Evolutionary conservation across 2,113 vertebrate genomes (phyloP).

Genomic region (Todiramphus saurophagus): DNA sequence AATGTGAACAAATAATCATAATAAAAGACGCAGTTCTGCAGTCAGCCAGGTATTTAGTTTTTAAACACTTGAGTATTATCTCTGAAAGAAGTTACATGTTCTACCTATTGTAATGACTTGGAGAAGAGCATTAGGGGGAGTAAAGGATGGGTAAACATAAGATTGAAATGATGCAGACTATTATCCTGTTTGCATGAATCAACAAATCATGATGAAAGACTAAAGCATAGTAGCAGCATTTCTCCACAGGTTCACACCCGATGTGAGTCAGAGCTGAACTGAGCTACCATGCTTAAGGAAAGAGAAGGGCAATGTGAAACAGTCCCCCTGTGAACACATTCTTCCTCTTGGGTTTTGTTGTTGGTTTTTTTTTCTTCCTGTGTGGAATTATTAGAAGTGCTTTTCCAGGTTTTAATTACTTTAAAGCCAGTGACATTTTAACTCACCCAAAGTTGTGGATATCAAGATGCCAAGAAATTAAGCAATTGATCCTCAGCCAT

Average conservation of each 20-base stretch:
- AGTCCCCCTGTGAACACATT: not conserved
- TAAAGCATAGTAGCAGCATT: slow-evolving; percentile 22
- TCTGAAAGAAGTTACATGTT: not conserved
- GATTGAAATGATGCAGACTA: not conserved
- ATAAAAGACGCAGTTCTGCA: not conserved
- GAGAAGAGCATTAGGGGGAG: not conserved
- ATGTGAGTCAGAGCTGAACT: slow-evolving; percentile 25
- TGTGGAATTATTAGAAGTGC: not conserved
- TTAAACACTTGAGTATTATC: not conserved
- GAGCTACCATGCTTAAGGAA: not conserved
- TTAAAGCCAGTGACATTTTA: not conserved
- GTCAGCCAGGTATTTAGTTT: not conserved
- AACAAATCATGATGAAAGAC: slow-evolving; percentile 45
- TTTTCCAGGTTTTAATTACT: not conserved
- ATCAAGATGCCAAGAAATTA: not conserved
- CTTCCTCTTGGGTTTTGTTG: not conserved
- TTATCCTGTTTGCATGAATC: slow-evolving; percentile 30
- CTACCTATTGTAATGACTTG: not conserved
- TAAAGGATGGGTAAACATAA: slow-evolving; percentile 9
- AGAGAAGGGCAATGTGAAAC: not conserved
- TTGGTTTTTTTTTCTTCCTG: not conserved
- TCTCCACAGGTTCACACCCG: slow-evolving; percentile 44
- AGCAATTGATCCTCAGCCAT: not conserved
- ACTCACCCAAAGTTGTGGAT: not conserved
- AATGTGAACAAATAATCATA: not conserved